Evolutionary conservation across 2,113 vertebrate genomes (phyloP), one percentile per base, ranked within the genome.

Genomic region (Andinoacara biseriatus): DNA sequence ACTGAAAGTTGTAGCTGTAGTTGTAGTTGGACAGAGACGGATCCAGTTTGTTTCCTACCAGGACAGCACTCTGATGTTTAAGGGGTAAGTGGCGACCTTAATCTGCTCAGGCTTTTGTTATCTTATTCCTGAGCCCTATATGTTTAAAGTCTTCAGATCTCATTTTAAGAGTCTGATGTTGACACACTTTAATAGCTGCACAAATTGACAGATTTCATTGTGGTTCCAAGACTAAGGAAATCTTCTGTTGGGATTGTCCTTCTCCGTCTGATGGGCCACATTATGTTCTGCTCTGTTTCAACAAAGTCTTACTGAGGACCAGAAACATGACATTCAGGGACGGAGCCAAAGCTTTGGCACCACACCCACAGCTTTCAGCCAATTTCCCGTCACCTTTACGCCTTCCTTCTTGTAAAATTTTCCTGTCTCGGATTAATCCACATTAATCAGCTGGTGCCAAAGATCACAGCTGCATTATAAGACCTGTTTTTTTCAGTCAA

Each of bases 401-500:
- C 10, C 43, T 31, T 72, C 29, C 7, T 52, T 5, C 65, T 38
- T 8, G 10, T 38, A 38, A 38, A 38, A 8, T 9, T 8, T 38
- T 9, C 35, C 35, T 7, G 0, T 52, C 17, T 72, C 65, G 31
- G 20, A 72, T 72, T 3, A 52, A 72, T 72, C 43, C 24, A 69
- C 43, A 49, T 49, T 69, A 67, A 67, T 67, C 63, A 67, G 0
- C 1, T 69, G 49, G 43, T 49, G 15, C 9, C 43, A 65, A 46
- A 24, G 1, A 72, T 72, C 24, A 31, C 43, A 49, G 26, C 26
- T 5, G 67, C 46, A 72, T 31, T 72, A 33, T 54, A 0, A 54
- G 46, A 29, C 46, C 13, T n/a, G 43, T 18, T 0, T 54, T 26
- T 0, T 72, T n/a, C 43, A 52, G 18, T 46, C 43, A 43, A 29